Evolutionary conservation across 2,888 invertebrate species (phyloP).

Genomic region (Pyrochroa serraticornis): DNA sequence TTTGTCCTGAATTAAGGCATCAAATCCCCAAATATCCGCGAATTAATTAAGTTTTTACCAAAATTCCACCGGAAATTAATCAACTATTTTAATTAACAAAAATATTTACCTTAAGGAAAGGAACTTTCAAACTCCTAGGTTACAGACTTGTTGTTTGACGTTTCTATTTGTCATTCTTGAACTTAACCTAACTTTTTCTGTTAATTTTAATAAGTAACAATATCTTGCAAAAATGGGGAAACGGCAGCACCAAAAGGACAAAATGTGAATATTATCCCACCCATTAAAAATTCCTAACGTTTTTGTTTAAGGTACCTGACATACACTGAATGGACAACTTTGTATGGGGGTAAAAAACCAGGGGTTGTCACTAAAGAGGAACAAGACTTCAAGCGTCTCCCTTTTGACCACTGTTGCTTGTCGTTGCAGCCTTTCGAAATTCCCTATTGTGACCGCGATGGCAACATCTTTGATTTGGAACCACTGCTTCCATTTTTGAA

Average conservation of each 20-base stretch:
- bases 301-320: constrained; percentile 73
- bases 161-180: constrained; percentile 3
- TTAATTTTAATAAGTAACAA: constrained; percentile 7
- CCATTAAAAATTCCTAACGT: constrained; percentile 19
- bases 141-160: constrained; percentile 4
- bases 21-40: too few species aligned
- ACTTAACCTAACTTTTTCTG: constrained; percentile 15
- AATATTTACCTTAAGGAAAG: not conserved
- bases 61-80: not conserved
- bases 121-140: not conserved
- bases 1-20: too few species aligned
- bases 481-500: constrained; percentile 86
- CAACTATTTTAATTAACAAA: not conserved
- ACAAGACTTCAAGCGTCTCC: constrained; percentile 86
- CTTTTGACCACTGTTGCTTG: constrained; percentile 91
- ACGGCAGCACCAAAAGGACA: constrained; percentile 92
- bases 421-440: constrained; percentile 90
- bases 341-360: constrained; percentile 85
- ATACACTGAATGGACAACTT: constrained; percentile 86
- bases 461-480: constrained; percentile 92
- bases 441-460: constrained; percentile 88
- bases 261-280: constrained; percentile 69
- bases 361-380: constrained; percentile 72
- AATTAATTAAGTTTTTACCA: too few species aligned
- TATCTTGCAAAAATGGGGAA: constrained; percentile 78